Percentiles rank a stretch among this genome's conserved stretches.
These are phyloP conservation scores for Luffia ferchaultella DNA, from an alignment of 2,888 invertebrate species.

Conservation along the genomic window DNA sequence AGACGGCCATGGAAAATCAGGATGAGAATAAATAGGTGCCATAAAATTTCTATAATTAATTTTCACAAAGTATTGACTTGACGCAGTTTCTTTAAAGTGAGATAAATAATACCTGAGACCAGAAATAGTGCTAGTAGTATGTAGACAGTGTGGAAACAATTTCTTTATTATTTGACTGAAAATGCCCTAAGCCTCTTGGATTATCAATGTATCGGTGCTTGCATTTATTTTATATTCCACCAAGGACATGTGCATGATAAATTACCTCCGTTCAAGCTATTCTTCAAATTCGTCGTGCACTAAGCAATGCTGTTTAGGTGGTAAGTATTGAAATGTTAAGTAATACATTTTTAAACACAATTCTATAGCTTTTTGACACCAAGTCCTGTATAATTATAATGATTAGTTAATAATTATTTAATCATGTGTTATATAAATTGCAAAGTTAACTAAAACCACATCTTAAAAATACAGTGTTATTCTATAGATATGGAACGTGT, in stretches of 20 bases:
- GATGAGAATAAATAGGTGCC: not conserved
- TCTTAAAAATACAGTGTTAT: no score
- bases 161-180: not conserved
- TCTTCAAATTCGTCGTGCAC: slow-evolving; percentile 49
- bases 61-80: not conserved
- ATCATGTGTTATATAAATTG: no score
- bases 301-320: slow-evolving; percentile 23
- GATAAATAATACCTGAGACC: not conserved
- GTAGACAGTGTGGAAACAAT: not conserved
- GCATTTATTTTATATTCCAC: slow-evolving; percentile 38
- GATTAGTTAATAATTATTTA: no score
- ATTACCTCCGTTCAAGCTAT: slow-evolving; percentile 44
- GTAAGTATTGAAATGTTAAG: not conserved
- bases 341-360: no score
- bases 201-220: slow-evolving; percentile 37
- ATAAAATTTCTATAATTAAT: not conserved
- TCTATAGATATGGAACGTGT: no score
- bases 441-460: no score
- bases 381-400: no score
- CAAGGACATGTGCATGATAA: slow-evolving; percentile 63
- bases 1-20: not conserved
- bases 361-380: no score
- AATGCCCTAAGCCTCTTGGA: not conserved
- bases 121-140: slow-evolving; percentile 24
- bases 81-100: not conserved